Evolutionary conservation across 2,113 vertebrate genomes (phyloP), one percentile per base, ranked within the genome.

Genomic region (cattle (Bos taurus)): DNA sequence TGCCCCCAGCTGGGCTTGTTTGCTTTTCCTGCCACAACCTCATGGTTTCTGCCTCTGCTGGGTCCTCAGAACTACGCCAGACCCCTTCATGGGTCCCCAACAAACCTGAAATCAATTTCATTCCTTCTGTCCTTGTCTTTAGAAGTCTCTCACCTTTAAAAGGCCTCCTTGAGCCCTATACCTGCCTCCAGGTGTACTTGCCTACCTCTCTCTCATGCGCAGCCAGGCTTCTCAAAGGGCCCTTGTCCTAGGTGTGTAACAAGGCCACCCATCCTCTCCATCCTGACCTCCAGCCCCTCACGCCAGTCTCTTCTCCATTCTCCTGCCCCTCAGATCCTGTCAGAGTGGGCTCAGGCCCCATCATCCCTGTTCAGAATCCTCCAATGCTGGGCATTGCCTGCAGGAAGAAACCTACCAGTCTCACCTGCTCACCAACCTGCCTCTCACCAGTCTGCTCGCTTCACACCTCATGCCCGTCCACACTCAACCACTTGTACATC

Each of bases 171-270:
- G 82, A 81, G 9, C 88, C 43, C 56, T 46, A 6, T 9, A 5
- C 56, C 26, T 96, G 57, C 89, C 60, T 43, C 57, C 7, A 78
- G 43, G 48, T 77, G 19, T 81, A 13, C 10, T 17, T 36, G 16
- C 17, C 60, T 67, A 1, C 28, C 43, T 43, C 82, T 19, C 59
- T 33, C 48, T 28, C 30, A 36, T 0, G 1, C 33, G 46, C 21
- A 57, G 91, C 43, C 33, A 50, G 50, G 40, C 83, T 85, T 46
- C 93, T 91, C 84, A 7, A 48, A 84, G 59, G 48, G 87, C 52
- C 52, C 50, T n/a, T 5, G 3, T n/a, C 36, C 77, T 15, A 13
- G 36, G 21, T 43, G 25, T 13, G 6, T 3, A 71, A 12, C n/a
- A 16, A 54, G 25, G 13, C 3, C 50, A 21, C 17, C 28, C 67